These are phyloP conservation scores for Hoplostethus mediterraneus DNA, from an alignment of 2,797 vertebrate species.

Conservation along the genomic window DNA sequence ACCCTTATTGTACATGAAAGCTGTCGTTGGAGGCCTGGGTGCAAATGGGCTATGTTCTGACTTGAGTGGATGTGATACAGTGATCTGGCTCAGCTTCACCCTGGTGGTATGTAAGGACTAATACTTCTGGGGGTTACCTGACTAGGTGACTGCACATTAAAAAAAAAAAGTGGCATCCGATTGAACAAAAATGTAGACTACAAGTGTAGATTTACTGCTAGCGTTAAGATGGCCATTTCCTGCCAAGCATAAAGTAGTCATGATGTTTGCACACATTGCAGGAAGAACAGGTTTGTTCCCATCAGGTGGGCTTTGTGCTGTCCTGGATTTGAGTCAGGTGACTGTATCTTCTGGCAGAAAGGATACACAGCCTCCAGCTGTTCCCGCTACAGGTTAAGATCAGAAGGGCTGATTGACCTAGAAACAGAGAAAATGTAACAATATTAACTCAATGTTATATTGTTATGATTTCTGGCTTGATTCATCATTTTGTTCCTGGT, in stretches of 20 bases:
- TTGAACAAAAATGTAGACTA: background rate
- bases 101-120: background rate
- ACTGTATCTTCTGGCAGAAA: constrained; percentile 25
- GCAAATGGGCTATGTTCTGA: background rate
- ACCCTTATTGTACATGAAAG: constrained; percentile 11
- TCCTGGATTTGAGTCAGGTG: constrained; percentile 37
- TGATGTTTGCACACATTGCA: constrained; percentile 19
- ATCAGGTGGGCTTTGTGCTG: constrained; percentile 37
- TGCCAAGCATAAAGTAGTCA: background rate
- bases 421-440: constrained; percentile 1
- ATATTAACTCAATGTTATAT: too few relatives aligned
- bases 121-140: background rate
- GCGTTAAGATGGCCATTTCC: background rate
- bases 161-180: background rate
- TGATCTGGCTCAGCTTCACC: background rate
- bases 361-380: constrained; percentile 46
- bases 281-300: constrained; percentile 25
- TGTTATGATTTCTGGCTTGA: too few relatives aligned
- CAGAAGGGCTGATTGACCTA: constrained; percentile 17
- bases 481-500: constrained; percentile 7
- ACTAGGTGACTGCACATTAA: background rate
- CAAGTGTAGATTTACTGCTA: constrained; percentile 3
- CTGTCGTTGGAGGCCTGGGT: constrained; percentile 9
- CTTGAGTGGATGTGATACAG: background rate
- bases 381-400: constrained; percentile 31